Evolutionary conservation across 2,888 invertebrate genomes (phyloP), one percentile per base, ranked within the genome.

Genomic region (Stratiomys singularior): DNA sequence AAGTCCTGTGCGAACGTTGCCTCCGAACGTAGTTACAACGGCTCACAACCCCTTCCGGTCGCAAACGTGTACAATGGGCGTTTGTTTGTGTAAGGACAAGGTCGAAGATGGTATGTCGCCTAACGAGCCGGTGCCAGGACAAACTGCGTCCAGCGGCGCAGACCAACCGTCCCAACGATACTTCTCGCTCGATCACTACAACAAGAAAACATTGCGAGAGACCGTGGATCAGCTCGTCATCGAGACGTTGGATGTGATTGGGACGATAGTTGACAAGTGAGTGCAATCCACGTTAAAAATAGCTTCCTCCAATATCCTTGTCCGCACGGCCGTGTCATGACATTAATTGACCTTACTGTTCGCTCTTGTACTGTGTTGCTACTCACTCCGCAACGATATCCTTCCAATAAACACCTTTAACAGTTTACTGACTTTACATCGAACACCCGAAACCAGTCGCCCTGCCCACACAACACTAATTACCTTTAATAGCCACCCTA

Each of bases 181-280:
- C 82, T 77, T 78, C 81, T 60, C 83, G 84, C 82, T 81, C 85
- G 79, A 81, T 71, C n/a, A 77, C 60, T 80, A 71, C 30, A 76
- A 81, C 46, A 78, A 79, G 27, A 83, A 83, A 77, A 79, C 82
- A 5, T 84, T 83, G 83, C 90, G 88, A 60, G 88, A 84, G 80
- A 87, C 86, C 76, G 91, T 94, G 25, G 94, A 95, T 84, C 89
- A 90, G 79, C 89, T 96, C 69, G 94, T 97, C 23, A 87, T 94
- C 74, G 94, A 96, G 85, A 95, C 95, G 18, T 88, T 96, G 28
- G 90, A 91, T 76, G 90, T 95, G 47, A 95, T 96, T 80, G 91
- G 95, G 78, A 92, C 93, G 3, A 90, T 96, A 79, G 94, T 96
- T 78, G 95, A 96, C 87, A 95, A 94, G 94, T 94, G 88, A 88